Evolutionary conservation across 1,140 invertebrate species (phyloP).

Genomic region (Rhopalosiphum maidis): DNA sequence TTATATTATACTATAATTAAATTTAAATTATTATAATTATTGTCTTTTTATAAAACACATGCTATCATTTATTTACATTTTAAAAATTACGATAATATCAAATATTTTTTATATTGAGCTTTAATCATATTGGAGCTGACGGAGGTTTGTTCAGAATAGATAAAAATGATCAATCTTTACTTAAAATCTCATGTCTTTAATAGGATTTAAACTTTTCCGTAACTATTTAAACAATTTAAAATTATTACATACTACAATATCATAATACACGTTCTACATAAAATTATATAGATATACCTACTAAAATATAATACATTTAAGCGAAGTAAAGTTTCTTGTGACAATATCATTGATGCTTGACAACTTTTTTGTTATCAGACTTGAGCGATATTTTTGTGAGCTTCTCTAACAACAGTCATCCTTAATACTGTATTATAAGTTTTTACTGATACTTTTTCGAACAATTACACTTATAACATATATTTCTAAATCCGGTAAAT

Average conservation of each 20-base stretch:
- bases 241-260: background rate
- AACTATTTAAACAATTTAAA: background rate
- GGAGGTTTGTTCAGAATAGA: background rate
- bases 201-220: background rate
- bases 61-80: background rate
- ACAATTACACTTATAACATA: background rate
- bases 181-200: background rate
- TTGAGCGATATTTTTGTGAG: background rate
- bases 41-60: background rate
- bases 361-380: background rate
- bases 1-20: background rate
- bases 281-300: background rate
- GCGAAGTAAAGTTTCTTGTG: background rate
- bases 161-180: background rate
- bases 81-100: background rate
- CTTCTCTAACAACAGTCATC: background rate
- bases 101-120: background rate
- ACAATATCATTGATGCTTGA: background rate
- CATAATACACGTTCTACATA: background rate
- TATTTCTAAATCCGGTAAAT: background rate
- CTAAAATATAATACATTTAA: background rate
- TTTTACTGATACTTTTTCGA: background rate
- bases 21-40: background rate
- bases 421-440: background rate
- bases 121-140: background rate